These are phyloP conservation scores for Drosophila sproati DNA, from an alignment of 1,140 invertebrate species.

Conservation along the genomic window DNA sequence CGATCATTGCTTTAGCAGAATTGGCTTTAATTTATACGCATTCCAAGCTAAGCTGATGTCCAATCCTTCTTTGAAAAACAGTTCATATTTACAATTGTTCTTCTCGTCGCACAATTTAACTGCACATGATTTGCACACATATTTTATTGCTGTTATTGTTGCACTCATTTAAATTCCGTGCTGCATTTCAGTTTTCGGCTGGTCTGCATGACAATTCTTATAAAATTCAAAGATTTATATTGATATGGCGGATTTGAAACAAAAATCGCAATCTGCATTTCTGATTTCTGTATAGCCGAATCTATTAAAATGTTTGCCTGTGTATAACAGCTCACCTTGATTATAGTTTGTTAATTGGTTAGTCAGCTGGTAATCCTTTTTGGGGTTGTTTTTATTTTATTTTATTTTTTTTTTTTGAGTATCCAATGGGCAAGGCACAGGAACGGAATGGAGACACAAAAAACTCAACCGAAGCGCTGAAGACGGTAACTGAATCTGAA, in stretches of 20 bases:
- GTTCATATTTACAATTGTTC: constrained; percentile 30
- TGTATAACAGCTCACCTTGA: constrained; percentile 41
- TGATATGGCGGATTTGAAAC: constrained; percentile 16
- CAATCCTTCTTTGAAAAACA: constrained; percentile 1
- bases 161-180: constrained; percentile 70
- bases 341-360: constrained; percentile 28
- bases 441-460: constrained; percentile 22
- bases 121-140: constrained; percentile 43
- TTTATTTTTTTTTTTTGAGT: constrained; percentile 23
- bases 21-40: constrained; percentile 1
- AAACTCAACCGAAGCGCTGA: constrained; percentile 66
- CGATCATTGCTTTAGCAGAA: neutral
- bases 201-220: constrained; percentile 2
- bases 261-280: neutral
- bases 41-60: neutral
- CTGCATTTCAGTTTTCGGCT: constrained; percentile 12
- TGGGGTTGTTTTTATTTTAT: constrained; percentile 28
- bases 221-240: constrained; percentile 21
- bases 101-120: constrained; percentile 44
- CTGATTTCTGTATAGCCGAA: neutral
- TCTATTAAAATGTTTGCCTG: neutral
- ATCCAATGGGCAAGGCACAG: constrained; percentile 59
- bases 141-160: constrained; percentile 39
- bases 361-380: constrained; percentile 62
- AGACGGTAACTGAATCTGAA: constrained; percentile 75